Evolutionary conservation across 35 echinoderm and acorn worm genomes (phyloP).

Genomic region (Chiridota heheva): DNA sequence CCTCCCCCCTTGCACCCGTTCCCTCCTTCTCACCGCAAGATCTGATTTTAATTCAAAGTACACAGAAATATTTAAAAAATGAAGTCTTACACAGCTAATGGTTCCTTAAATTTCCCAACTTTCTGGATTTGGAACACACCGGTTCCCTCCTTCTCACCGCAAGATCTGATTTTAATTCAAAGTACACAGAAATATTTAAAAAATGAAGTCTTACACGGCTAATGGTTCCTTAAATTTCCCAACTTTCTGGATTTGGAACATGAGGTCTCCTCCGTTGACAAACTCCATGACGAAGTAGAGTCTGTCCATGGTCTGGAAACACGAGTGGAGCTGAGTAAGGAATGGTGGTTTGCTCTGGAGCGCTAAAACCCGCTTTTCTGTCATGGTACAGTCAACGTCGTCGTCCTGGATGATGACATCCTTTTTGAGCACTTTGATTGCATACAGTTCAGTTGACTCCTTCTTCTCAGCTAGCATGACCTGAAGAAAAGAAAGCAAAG

Average conservation of each 20-base stretch:
- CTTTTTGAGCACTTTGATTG: slow-evolving; percentile 97
- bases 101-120: slow-evolving; percentile 99
- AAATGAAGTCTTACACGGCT: slow-evolving; percentile 99
- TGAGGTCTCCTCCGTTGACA: slow-evolving; percentile 97
- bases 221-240: slow-evolving; percentile 99
- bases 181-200: too few species aligned
- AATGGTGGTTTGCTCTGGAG: slow-evolving; percentile 87
- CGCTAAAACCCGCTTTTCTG: slow-evolving; percentile 93
- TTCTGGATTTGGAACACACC: slow-evolving; percentile 99
- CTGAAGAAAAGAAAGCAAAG: slow-evolving; percentile 24
- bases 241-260: slow-evolving; percentile 99
- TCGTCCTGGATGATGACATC: slow-evolving; percentile 98
- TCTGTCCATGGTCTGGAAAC: slow-evolving; percentile 96
- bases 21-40: too few species aligned
- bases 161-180: too few species aligned
- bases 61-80: too few species aligned
- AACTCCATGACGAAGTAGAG: slow-evolving; percentile 99
- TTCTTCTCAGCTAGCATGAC: slow-evolving; percentile 99
- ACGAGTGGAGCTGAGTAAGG: slow-evolving; percentile 94
- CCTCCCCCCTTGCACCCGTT: too few species aligned
- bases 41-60: too few species aligned
- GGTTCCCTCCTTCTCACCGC: too few species aligned
- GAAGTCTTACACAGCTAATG: slow-evolving; percentile 99
- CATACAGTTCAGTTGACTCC: slow-evolving; percentile 83
- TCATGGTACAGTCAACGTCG: slow-evolving; percentile 99